Percentiles rank a stretch among this genome's conserved stretches.
Evolutionary conservation across 1,140 invertebrate species (phyloP).

Genomic region (Neocloeon triangulifer): DNA sequence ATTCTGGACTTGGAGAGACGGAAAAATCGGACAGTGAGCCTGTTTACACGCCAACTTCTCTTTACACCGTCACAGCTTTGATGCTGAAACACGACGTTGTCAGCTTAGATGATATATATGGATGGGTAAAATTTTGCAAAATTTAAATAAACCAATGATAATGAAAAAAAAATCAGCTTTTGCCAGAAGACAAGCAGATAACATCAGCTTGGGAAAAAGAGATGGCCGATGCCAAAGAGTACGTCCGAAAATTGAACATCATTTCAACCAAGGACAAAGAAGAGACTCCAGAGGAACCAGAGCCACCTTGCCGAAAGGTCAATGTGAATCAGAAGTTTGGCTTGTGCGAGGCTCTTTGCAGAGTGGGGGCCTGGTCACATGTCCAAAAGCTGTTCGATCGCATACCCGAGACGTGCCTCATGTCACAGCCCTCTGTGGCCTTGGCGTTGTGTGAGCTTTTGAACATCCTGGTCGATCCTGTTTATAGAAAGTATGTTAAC

Average conservation of each 20-base stretch:
- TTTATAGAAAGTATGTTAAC: conserved; percentile 52
- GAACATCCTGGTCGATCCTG: conserved; percentile 63
- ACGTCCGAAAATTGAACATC: conserved; percentile 63
- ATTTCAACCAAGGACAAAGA: conserved; percentile 55
- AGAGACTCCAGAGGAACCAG: conserved; percentile 39
- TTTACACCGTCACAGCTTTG: conserved; percentile 75
- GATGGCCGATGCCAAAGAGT: conserved; percentile 64
- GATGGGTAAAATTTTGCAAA: conserved; percentile 48
- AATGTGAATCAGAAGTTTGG: conserved; percentile 82
- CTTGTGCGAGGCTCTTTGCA: conserved; percentile 67
- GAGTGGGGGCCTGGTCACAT: conserved; percentile 76
- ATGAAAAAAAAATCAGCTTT: conserved; percentile 49
- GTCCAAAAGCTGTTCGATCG: conserved; percentile 53
- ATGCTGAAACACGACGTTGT: conserved; percentile 76
- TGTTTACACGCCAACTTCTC: conserved; percentile 54
- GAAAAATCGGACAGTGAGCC: conserved; percentile 18
- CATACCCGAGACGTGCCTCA: conserved; percentile 59
- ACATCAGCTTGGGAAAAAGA: conserved; percentile 59
- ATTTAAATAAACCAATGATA: conserved; percentile 7
- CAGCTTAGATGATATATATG: conserved; percentile 67
- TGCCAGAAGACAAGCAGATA: conserved; percentile 64
- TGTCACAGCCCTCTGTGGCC: conserved; percentile 57
- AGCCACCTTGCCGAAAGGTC: conserved; percentile 28
- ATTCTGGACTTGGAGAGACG: conserved; percentile 22
- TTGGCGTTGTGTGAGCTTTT: conserved; percentile 56